Percentiles rank a stretch among this genome's conserved stretches.
phyloP scores from a whole-genome alignment of 2,888 invertebrate species.

The Dione juno region DNA sequence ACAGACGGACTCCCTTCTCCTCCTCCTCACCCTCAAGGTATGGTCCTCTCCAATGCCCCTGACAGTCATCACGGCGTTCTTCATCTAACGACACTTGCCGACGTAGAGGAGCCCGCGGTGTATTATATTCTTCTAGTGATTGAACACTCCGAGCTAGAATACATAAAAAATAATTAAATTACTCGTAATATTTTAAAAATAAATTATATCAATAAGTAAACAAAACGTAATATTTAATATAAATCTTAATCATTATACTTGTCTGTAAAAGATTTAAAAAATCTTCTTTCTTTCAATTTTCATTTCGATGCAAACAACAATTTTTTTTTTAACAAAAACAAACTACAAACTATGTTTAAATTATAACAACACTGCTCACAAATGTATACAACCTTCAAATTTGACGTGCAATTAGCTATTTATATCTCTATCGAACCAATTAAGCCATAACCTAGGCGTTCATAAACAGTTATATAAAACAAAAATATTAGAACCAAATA shows the following conservation, averaged over 20 bases:
- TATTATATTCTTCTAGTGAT: slow-evolving; percentile 74
- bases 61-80: slow-evolving; percentile 77
- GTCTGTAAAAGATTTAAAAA: too few relatives aligned
- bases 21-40: slow-evolving; percentile 75
- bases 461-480: slow-evolving; percentile 19
- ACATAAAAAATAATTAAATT: not conserved
- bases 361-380: not conserved
- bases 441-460: slow-evolving; percentile 8
- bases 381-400: not conserved
- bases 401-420: slow-evolving; percentile 17
- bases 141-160: slow-evolving; percentile 73
- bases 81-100: slow-evolving; percentile 79
- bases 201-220: too few relatives aligned
- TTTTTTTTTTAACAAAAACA: too few relatives aligned
- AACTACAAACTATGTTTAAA: not conserved
- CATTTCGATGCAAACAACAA: too few relatives aligned
- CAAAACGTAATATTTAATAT: too few relatives aligned
- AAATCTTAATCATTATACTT: too few relatives aligned
- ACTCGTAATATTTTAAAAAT: not conserved
- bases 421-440: slow-evolving; percentile 4
- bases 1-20: slow-evolving; percentile 77
- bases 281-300: too few relatives aligned
- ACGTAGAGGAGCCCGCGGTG: slow-evolving; percentile 72
- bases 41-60: slow-evolving; percentile 76
- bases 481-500: not conserved